A percentile compares a stretch with the other conserved stretches of the same genome.
Evolutionary conservation across 2,113 vertebrate genomes (phyloP).

Genomic region (Penelope pileata): DNA sequence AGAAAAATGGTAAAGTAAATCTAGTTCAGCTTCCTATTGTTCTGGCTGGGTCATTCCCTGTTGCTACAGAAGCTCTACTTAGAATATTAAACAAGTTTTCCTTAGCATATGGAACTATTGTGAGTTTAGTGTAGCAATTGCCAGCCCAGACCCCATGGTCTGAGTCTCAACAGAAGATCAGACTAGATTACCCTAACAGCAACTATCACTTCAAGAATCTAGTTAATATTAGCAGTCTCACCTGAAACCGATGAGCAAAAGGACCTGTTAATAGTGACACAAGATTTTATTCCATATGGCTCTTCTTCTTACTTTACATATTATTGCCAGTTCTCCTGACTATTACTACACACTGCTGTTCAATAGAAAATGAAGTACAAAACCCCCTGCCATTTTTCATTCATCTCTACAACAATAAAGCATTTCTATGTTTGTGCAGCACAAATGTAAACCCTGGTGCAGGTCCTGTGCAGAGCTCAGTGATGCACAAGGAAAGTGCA

Average conservation of each 20-base stretch:
- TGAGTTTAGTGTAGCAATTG: background rate
- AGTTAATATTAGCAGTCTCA: background rate
- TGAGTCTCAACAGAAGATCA: background rate
- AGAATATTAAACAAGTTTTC: background rate
- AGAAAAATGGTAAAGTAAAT: background rate
- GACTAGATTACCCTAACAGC: background rate
- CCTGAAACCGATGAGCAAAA: background rate
- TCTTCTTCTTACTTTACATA: background rate
- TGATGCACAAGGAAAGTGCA: background rate
- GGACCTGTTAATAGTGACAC: background rate
- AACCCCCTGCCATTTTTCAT: background rate
- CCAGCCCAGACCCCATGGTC: background rate
- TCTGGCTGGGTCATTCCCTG: background rate
- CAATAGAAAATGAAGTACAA: background rate
- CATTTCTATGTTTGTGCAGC: background rate
- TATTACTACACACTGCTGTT: background rate
- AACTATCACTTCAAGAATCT: background rate
- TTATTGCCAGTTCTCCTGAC: background rate
- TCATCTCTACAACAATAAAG: background rate
- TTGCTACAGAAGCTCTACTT: background rate
- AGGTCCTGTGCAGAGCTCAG: background rate
- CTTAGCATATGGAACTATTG: background rate
- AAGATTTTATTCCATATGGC: background rate
- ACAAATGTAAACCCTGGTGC: background rate
- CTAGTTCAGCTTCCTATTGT: background rate